Conservation (phyloP, 2,113 vertebrate species). For the Atherinomorus stipes region DNA sequence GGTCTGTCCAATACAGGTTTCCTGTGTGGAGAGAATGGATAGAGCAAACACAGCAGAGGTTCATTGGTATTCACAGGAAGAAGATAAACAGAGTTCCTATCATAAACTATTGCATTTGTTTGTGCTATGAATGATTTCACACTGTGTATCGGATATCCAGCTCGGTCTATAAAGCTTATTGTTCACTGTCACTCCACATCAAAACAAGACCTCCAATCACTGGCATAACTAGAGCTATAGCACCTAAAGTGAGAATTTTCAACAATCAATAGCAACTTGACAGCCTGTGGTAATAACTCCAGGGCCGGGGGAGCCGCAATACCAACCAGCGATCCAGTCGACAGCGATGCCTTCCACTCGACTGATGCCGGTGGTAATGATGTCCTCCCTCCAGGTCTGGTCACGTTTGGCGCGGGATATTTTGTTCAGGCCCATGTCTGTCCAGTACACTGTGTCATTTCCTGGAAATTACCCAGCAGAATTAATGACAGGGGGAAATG, state of each 20-base stretch:
- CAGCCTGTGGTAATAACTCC: conserved; percentile 1
- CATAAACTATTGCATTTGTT: not conserved
- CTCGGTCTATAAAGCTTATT: not conserved
- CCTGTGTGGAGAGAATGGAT: conserved; percentile 76
- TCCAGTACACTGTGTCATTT: conserved; percentile 99
- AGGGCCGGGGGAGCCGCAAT: not conserved
- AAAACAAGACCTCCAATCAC: not conserved
- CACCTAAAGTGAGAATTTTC: conserved; percentile 15
- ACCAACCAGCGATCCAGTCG: conserved; percentile 97
- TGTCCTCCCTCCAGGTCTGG: conserved; percentile 98
- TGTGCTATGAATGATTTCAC: conserved; percentile 7
- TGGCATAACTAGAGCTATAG: not conserved
- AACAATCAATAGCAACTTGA: conserved; percentile 16
- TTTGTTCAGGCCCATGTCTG: conserved; percentile 98
- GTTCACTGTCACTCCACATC: not conserved
- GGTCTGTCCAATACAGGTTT: conserved; percentile 98
- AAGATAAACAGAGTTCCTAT: not conserved
- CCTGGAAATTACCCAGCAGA: conserved; percentile 76
- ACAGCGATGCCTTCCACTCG: conserved; percentile 96
- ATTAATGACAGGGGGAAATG: conserved; percentile 51
- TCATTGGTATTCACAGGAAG: not conserved
- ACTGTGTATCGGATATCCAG: not conserved
- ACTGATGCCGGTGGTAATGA: conserved; percentile 94
- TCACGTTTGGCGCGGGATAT: conserved; percentile 95
- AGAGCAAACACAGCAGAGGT: not conserved